Evolutionary conservation across 1,140 invertebrate species (phyloP).

Genomic region (Pseudomyrmex gracilis): DNA sequence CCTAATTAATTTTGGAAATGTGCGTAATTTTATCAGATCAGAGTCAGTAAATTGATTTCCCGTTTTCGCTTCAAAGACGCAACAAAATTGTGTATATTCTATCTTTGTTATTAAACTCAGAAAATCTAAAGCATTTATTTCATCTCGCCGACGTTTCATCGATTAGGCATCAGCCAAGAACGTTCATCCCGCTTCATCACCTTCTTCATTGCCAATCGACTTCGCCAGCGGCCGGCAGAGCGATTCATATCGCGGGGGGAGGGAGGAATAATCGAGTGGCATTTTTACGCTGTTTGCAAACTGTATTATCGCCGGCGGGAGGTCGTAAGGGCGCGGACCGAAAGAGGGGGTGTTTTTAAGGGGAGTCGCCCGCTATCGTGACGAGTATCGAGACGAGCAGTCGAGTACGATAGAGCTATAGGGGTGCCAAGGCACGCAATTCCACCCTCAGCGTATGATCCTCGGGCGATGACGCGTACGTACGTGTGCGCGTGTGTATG

Average conservation of each 20-base stretch:
- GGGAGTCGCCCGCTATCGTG: slow-evolving; percentile 22
- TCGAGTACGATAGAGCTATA: slow-evolving; percentile 38
- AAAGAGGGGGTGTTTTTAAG: slow-evolving; percentile 36
- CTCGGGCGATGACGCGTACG: slow-evolving; percentile 33
- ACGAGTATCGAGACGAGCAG: slow-evolving; percentile 44
- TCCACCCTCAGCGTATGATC: slow-evolving; percentile 60
- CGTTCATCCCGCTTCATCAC: slow-evolving; percentile 48
- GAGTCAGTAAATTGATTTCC: too few relatives aligned
- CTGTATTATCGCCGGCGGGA: slow-evolving; percentile 64
- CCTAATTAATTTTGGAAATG: neutral
- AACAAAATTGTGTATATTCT: too few relatives aligned
- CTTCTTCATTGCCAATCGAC: slow-evolving; percentile 51
- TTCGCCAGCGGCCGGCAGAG: slow-evolving; percentile 37
- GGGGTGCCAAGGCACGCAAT: slow-evolving; percentile 39
- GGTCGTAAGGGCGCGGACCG: slow-evolving; percentile 51
- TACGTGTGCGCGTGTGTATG: neutral
- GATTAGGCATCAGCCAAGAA: slow-evolving; percentile 24
- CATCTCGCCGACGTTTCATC: slow-evolving; percentile 18
- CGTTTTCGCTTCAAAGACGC: too few relatives aligned
- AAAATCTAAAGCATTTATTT: neutral
- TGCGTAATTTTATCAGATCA: neutral
- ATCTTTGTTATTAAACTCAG: neutral
- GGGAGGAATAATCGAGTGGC: slow-evolving; percentile 64
- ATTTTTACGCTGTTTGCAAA: slow-evolving; percentile 70
- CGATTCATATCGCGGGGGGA: slow-evolving; percentile 47